phyloP scores from a whole-genome alignment of 2,888 invertebrate species.

The Protula sp. region DNA sequence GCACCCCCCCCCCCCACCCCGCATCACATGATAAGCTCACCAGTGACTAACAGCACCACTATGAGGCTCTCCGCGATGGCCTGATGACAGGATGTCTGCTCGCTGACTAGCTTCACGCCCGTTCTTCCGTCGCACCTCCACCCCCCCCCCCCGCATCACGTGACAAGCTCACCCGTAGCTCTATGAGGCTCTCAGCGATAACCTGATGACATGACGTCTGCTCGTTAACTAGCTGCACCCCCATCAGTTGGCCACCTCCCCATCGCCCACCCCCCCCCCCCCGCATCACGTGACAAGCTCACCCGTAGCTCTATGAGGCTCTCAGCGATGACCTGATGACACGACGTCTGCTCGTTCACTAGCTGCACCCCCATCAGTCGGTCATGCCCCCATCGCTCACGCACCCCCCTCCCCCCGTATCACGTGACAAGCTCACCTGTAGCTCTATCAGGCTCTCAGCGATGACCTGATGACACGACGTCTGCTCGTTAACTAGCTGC shows the following conservation, averaged over 20 bases:
- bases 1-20: no score
- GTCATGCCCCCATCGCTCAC: no score
- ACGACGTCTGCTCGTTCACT: slow-evolving; percentile 55
- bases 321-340: slow-evolving; percentile 61
- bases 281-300: neutral
- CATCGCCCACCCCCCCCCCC: no score
- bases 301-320: slow-evolving; percentile 54
- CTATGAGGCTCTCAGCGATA: slow-evolving; percentile 62
- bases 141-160: no score
- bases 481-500: slow-evolving; percentile 52
- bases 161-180: neutral
- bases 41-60: no score
- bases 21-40: no score
- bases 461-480: slow-evolving; percentile 59
- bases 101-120: slow-evolving; percentile 50
- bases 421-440: no score
- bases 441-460: slow-evolving; percentile 59
- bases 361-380: slow-evolving; percentile 33
- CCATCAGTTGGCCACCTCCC: slow-evolving; percentile 2
- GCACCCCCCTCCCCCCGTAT: no score
- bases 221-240: slow-evolving; percentile 50
- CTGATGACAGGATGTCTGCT: slow-evolving; percentile 57
- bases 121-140: no score
- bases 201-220: slow-evolving; percentile 57
- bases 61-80: slow-evolving; percentile 64